Base-by-base conservation (phyloP, 2,888 invertebrate species). In the Eulithis testata region DNA sequence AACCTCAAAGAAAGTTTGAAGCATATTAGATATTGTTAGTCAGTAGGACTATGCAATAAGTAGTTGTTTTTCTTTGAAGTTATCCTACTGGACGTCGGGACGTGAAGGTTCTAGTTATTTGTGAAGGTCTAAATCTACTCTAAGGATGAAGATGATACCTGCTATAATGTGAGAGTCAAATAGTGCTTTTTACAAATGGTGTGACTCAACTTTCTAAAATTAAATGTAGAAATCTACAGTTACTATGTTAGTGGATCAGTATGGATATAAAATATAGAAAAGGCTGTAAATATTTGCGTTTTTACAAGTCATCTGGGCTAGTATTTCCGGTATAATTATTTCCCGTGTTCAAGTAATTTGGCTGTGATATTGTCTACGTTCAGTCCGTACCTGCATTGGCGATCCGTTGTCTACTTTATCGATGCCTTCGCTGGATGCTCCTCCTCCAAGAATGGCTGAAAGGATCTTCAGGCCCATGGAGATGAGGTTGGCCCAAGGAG, bases 391-490 rank as follows among this genome's bases (percentile, higher is more conserved):
- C 97, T 97, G 97, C 96, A 97, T 96, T 67, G 97, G 97, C 14
- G 96, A 96, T 80, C 96, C 97, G 85, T 97, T 97, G 90, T 98
- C 98, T 65, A 97, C 97, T 90, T 98, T 98, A 87, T 98, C 98
- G 86, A 97, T 97, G 65, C 97, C 97, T 82, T 97, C 97, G 77
- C 95, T 95, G 53, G 95, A 95, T 44, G 95, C 95, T 44, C 96
- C 96, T 66, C 97, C 97, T 58, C 97, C 97, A 64, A 98, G 93
- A 75, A 98, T 94, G 45, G 97, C 97, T 37, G 97, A 96, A 70
- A 98, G 94, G 79, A 98, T 96, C 89, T 97, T 96, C 63, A 98
- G 94, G 58, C 98, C 98, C 85, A 98, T 96, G 7, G 97, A 96
- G 58, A 98, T 93, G 31, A 98, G 94, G 88, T 97, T 97, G 52